Conservation (phyloP, 2,888 invertebrate species). For the Patella depressa region DNA sequence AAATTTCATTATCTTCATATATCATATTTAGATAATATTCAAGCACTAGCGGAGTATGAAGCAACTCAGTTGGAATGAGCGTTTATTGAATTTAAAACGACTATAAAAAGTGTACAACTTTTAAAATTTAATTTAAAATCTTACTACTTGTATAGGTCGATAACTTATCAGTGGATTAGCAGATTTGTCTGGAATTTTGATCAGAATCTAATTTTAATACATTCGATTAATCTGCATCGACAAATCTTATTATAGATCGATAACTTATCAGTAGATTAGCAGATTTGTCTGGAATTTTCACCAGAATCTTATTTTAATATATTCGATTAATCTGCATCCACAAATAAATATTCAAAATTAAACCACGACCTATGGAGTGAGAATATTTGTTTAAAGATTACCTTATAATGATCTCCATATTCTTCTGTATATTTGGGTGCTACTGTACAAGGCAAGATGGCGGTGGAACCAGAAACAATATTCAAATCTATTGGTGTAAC, state of each 20-base stretch:
- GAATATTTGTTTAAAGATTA: slow-evolving; percentile 7
- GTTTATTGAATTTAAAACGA: no score
- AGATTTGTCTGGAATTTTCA: background rate
- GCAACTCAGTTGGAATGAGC: no score
- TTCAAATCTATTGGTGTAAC: slow-evolving; percentile 41
- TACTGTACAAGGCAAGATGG: slow-evolving; percentile 51
- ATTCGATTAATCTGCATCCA: slow-evolving; percentile 1
- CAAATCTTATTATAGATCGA: background rate
- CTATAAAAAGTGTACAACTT: no score
- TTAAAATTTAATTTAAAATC: background rate
- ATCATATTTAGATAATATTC: no score
- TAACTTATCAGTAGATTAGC: background rate
- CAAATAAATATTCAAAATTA: background rate
- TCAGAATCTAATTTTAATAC: background rate
- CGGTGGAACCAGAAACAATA: slow-evolving; percentile 44
- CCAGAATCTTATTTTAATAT: background rate
- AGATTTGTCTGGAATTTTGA: background rate
- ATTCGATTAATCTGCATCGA: background rate
- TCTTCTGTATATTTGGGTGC: slow-evolving; percentile 37
- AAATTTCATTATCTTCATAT: no score
- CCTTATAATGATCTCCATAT: slow-evolving; percentile 37
- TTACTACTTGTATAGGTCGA: background rate
- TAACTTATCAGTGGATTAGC: background rate
- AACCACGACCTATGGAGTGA: background rate
- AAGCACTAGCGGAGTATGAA: no score